phyloP scores from a whole-genome alignment of 2,888 invertebrate species.

The Rotaria macrura region DNA sequence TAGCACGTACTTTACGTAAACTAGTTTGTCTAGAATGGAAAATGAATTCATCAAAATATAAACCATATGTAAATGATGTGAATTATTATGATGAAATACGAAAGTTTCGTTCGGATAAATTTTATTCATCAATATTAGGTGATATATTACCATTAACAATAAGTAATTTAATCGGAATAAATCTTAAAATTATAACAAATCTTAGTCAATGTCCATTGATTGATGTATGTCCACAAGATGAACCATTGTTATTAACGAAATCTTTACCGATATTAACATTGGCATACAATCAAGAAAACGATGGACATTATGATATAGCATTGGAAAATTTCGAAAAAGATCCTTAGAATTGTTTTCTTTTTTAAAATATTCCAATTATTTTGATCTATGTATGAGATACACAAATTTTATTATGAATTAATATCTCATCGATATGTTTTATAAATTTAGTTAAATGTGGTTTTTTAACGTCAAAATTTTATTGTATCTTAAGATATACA shows the following conservation, averaged over 20 bases:
- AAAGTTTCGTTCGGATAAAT: not conserved
- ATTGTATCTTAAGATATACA: too few relatives aligned
- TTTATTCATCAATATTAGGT: conserved; percentile 11
- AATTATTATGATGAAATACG: not conserved
- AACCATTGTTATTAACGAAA: not conserved
- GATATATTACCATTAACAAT: conserved; percentile 19
- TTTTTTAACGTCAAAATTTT: too few relatives aligned
- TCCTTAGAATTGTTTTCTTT: not conserved
- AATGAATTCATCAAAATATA: not conserved
- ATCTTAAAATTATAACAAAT: not conserved
- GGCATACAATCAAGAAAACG: not conserved
- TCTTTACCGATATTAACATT: not conserved
- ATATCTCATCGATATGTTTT: too few relatives aligned
- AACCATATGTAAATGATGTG: not conserved
- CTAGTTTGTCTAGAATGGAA: conserved; percentile 7
- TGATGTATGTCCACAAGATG: conserved; percentile 1
- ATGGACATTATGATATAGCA: conserved; percentile 19
- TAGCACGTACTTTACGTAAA: conserved; percentile 4
- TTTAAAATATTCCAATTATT: too few relatives aligned
- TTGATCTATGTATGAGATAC: too few relatives aligned
- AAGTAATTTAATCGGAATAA: not conserved
- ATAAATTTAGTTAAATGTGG: too few relatives aligned
- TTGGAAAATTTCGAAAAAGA: not conserved
- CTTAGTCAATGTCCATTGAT: not conserved
- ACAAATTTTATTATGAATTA: too few relatives aligned